Conservation (phyloP, 2,113 vertebrate genomes). For the Oenanthe melanoleuca region DNA sequence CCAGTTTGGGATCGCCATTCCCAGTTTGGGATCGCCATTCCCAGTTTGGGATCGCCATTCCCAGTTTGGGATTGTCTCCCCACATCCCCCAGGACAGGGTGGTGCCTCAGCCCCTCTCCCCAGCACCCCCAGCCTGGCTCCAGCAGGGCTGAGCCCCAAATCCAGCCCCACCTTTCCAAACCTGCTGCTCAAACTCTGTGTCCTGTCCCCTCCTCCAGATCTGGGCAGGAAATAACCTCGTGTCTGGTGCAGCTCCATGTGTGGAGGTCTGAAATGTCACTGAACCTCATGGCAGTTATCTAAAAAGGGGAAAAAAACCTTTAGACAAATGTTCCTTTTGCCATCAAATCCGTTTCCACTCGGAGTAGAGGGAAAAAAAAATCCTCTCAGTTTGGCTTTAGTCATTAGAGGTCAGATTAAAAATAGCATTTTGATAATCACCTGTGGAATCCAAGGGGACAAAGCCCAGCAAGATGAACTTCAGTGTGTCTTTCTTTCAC, state of each 20-base stretch:
- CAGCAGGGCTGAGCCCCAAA: neutral
- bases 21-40: no score
- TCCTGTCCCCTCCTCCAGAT: neutral
- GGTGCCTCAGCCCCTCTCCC: neutral
- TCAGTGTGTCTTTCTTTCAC: neutral
- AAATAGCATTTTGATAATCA: neutral
- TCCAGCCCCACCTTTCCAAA: fast-evolving
- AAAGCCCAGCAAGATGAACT: neutral
- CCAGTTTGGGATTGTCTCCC: no score
- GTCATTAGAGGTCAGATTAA: neutral
- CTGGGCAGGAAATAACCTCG: neutral
- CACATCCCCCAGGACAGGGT: neutral
- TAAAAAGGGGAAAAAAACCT: neutral
- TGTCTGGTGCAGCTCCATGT: neutral
- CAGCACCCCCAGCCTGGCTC: neutral
- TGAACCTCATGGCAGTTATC: neutral
- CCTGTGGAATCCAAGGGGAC: neutral
- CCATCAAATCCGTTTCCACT: neutral
- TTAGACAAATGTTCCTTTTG: neutral
- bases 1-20: conserved; percentile 1
- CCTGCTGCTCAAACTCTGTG: neutral
- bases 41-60: no score
- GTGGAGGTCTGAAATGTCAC: neutral
- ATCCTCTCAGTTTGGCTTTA: neutral
- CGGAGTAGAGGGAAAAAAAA: fast-evolving